Evolutionary conservation across 2,113 vertebrate genomes (phyloP).

Genomic region (Baryphthengus martii): DNA sequence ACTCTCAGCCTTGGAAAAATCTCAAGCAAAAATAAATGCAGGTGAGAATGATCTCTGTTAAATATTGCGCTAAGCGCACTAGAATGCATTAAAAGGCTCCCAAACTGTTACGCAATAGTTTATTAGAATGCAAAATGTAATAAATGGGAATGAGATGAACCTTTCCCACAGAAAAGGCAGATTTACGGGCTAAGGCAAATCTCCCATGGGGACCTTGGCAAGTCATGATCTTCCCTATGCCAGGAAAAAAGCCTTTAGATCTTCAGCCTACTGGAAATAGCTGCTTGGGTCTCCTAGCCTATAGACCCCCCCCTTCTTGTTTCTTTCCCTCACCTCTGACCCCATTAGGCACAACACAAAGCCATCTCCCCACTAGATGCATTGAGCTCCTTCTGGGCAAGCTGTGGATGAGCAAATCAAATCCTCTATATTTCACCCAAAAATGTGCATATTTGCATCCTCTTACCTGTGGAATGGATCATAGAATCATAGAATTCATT

Average conservation of each 20-base stretch:
- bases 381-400: not conserved
- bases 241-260: not conserved
- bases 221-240: not conserved
- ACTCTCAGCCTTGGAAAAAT: constrained; percentile 42
- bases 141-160: not conserved
- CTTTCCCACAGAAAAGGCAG: not conserved
- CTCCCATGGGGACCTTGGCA: not conserved
- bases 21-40: constrained; percentile 51
- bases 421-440: not conserved
- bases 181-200: not conserved
- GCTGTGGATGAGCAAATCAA: not conserved
- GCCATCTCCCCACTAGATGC: not conserved
- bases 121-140: not conserved
- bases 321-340: not conserved
- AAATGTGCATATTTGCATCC: not conserved
- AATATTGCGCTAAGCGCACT: not conserved
- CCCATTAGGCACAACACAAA: not conserved
- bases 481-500: too few relatives aligned
- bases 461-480: not conserved
- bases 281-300: not conserved
- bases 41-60: constrained; percentile 46
- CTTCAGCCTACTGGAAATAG: not conserved
- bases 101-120: not conserved
- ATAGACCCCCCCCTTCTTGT: not conserved
- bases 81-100: not conserved